A percentile compares a stretch with the other conserved stretches of the same genome.
These are phyloP conservation scores for Coturnix japonica DNA, from an alignment of 2,113 vertebrate species.

Conservation along the genomic window DNA sequence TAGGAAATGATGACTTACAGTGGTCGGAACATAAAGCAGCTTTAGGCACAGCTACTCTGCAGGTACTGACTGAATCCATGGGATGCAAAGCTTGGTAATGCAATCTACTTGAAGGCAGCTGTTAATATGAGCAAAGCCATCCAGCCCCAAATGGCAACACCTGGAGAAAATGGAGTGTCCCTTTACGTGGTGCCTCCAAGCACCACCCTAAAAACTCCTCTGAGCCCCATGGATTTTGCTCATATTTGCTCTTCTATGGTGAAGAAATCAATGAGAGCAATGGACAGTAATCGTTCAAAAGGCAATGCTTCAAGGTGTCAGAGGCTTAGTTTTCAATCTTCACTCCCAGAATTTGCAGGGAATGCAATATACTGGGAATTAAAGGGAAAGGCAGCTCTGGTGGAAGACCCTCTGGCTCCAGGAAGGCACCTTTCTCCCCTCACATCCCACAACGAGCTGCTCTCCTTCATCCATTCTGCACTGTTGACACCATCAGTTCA, in stretches of 20 bases:
- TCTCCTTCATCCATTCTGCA: conserved; percentile 48
- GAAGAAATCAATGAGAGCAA: conserved; percentile 74
- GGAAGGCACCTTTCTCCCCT: background rate
- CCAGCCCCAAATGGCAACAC: background rate
- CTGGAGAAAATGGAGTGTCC: conserved; percentile 11
- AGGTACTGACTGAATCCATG: background rate
- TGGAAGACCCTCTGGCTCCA: conserved; percentile 28
- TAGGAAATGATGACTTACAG: background rate
- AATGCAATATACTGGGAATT: conserved; percentile 75
- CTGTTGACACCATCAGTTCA: conserved; percentile 8
- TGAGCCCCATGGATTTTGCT: conserved; percentile 62
- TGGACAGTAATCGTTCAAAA: conserved; percentile 69
- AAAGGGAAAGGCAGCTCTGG: conserved; percentile 59
- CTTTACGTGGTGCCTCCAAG: background rate
- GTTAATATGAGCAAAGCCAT: background rate
- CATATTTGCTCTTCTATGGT: conserved; percentile 72
- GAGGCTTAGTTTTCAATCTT: conserved; percentile 75
- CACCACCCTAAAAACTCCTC: conserved; percentile 16
- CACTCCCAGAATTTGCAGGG: conserved; percentile 68
- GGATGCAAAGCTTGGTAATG: background rate
- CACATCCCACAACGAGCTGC: background rate
- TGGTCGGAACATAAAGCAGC: background rate
- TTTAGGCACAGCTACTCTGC: background rate
- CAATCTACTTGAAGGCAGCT: background rate
- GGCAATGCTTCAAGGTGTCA: conserved; percentile 82